Conservation (phyloP, 2,113 vertebrate species). For the Zosterops lateralis region DNA sequence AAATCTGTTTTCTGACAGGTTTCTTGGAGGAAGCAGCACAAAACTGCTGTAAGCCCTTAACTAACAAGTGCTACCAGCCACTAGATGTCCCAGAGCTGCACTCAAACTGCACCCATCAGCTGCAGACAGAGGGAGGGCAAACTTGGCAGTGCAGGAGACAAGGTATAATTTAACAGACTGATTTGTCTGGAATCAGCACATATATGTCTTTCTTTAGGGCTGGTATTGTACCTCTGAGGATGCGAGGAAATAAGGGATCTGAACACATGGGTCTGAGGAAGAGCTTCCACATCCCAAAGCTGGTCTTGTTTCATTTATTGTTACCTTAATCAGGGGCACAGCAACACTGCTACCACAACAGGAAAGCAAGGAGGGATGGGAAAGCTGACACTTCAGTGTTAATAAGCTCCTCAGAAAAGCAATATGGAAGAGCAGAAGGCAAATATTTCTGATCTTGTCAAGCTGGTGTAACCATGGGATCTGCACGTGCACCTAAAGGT, state of each 20-base stretch:
- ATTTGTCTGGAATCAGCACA: neutral
- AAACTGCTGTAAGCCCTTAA: neutral
- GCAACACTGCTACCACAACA: neutral
- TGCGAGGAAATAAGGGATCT: neutral
- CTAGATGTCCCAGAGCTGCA: neutral
- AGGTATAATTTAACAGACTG: neutral
- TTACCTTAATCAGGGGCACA: neutral
- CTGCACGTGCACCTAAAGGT: neutral
- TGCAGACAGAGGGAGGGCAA: neutral
- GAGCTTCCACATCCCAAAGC: neutral
- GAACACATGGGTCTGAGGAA: neutral
- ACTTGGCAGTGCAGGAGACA: accelerated
- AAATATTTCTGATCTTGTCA: neutral
- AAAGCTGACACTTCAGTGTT: neutral
- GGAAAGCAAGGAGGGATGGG: neutral
- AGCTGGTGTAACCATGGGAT: neutral
- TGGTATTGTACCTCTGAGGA: neutral
- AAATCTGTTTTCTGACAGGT: neutral
- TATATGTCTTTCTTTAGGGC: neutral
- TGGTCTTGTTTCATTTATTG: neutral
- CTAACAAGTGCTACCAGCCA: neutral
- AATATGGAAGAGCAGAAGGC: neutral
- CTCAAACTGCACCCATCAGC: neutral
- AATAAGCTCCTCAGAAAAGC: neutral
- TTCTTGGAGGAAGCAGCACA: neutral